Conservation (phyloP, 2,797 vertebrate genomes). For the Strix occidentalis region DNA sequence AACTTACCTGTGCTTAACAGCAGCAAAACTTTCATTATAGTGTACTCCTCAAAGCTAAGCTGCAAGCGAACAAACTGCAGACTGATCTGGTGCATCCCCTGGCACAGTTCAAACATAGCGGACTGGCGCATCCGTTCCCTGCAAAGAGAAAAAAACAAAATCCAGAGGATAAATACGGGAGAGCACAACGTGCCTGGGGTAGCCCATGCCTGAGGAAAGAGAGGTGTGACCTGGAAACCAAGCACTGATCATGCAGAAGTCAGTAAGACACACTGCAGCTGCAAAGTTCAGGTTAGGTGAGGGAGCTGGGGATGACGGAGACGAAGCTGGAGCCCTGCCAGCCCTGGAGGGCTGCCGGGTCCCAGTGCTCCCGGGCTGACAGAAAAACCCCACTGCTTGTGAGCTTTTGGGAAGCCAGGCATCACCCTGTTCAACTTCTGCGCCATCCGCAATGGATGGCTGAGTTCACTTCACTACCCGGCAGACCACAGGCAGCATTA, state of each 20-base stretch:
- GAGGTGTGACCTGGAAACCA: neutral
- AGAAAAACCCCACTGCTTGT: neutral
- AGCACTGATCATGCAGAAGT: neutral
- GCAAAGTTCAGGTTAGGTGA: neutral
- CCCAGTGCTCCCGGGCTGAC: neutral
- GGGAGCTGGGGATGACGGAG: neutral
- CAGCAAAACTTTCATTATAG: constrained; percentile 97
- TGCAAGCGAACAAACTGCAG: constrained; percentile 96
- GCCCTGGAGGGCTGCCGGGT: neutral
- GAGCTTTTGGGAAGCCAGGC: neutral
- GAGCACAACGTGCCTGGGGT: neutral
- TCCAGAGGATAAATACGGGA: neutral
- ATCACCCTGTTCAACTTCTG: neutral
- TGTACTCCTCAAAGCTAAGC: constrained; percentile 96
- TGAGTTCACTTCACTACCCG: rapidly evolving
- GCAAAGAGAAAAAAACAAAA: constrained; percentile 5
- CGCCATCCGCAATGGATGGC: rapidly evolving
- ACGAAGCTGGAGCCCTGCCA: neutral
- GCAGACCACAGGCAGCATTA: neutral
- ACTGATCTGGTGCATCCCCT: constrained; percentile 98
- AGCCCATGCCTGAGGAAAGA: neutral
- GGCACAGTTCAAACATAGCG: constrained; percentile 97
- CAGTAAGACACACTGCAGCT: neutral
- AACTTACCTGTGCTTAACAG: constrained; percentile 94
- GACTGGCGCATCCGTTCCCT: constrained; percentile 98